Conservation (phyloP, 2,113 vertebrate genomes). For the Phyllostomus hastatus region DNA sequence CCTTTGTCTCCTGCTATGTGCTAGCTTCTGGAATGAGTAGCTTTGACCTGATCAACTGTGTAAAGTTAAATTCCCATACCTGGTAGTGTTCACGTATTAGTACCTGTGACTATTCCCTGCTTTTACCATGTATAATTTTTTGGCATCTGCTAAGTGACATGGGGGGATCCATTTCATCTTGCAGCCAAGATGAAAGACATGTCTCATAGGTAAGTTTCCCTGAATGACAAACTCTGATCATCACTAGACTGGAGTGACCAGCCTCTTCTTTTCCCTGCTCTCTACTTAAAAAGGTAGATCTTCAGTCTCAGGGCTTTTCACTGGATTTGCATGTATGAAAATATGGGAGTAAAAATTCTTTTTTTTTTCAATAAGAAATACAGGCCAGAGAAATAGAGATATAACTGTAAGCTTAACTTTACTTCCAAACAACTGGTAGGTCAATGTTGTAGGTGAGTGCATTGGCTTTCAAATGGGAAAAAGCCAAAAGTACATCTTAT, state of each 20-base stretch:
- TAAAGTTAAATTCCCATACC: not conserved
- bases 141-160: not conserved
- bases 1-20: not conserved
- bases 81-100: not conserved
- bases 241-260: not conserved
- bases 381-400: not conserved
- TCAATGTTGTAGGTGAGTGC: not conserved
- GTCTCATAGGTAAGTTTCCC: not conserved
- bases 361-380: not conserved
- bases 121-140: not conserved
- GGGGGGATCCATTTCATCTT: not conserved
- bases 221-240: not conserved
- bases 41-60: not conserved
- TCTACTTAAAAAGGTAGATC: not conserved
- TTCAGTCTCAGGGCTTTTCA: not conserved
- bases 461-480: constrained; percentile 2
- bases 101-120: not conserved
- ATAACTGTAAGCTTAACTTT: not conserved
- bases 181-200: not conserved
- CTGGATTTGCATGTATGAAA: not conserved
- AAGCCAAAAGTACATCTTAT: constrained; percentile 12
- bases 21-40: not conserved
- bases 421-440: not conserved
- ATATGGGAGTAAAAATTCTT: not conserved
- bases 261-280: too few species aligned